phyloP scores from a whole-genome alignment of 2,888 invertebrate genomes.

The Eristalis arbustorum region DNA sequence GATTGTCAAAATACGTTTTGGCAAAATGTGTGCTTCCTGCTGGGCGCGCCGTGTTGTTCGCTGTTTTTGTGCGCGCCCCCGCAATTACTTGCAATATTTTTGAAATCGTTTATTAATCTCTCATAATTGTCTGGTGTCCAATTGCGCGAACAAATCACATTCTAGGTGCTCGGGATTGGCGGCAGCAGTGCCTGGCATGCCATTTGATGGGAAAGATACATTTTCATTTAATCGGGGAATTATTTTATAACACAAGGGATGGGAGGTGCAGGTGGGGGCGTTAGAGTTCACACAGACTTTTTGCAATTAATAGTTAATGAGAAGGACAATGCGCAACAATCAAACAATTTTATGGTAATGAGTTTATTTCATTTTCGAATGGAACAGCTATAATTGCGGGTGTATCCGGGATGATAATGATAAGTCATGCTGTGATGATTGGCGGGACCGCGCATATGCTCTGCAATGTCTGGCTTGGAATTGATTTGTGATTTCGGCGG shows the following conservation, averaged over 20 bases:
- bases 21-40: neutral
- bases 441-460: neutral
- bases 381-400: neutral
- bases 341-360: conserved; percentile 31
- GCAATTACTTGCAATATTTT: conserved; percentile 36
- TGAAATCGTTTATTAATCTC: conserved; percentile 28
- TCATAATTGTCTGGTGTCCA: conserved; percentile 8
- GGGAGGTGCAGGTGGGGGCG: neutral
- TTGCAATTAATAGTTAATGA: conserved; percentile 31
- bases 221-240: neutral
- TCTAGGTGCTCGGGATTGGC: neutral
- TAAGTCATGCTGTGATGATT: neutral
- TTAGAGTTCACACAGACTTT: conserved; percentile 17
- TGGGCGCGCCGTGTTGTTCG: neutral
- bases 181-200: too few relatives aligned
- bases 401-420: neutral
- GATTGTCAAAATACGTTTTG: neutral
- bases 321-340: conserved; percentile 21
- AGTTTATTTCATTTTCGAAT: conserved; percentile 13
- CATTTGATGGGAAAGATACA: neutral
- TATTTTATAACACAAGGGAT: neutral
- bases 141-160: neutral
- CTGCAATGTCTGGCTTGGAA: neutral
- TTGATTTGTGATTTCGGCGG: neutral
- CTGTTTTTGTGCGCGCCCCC: neutral